Base-by-base conservation (phyloP, 2,113 vertebrate species). In the Protobothrops mucrosquamatus region DNA sequence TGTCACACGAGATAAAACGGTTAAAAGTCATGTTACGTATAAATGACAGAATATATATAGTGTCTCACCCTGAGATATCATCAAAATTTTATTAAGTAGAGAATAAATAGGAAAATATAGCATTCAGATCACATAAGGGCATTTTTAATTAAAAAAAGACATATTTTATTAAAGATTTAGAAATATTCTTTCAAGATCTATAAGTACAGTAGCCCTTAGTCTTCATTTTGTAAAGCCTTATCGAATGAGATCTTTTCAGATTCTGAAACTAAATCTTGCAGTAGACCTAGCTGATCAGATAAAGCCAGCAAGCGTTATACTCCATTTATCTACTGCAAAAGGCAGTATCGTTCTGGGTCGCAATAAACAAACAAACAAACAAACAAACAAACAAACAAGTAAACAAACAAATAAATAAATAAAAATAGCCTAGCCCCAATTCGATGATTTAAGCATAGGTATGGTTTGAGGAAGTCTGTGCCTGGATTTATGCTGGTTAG, bases 361-460 rank as follows among this genome's bases (percentile, higher is more conserved):
- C 64, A 48, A 48, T 0, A 48, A 48, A 48, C 0, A 48, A 48
- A 48, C 0, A 48, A 48, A 46, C 0, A 46, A 46, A 46, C 0
- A 48, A 48, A 48, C 0, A 48, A 48, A 48, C 0, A 48, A 48
- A 48, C 0, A 48, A 48, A 46, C 0, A 46, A 46, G 5, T 0
- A 46, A 46, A 46, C 0, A 46, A 46, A 46, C 4, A 69, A 69
- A 69, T 6, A 69, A 69, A 69, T 6, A 4, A 69, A 34, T 14
- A 69, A 69, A n/a, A n/a, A 34, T 15, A 74, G 5, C 3, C 15
- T 74, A 74, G 69, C n/a, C n/a, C n/a, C 0, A 0, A 39, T 74
- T 39, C n/a, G n/a, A 39, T 39, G 15, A 20, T 15, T 81, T 81
- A 81, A 81, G n/a, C 15, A 39, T 81, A 39, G n/a, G 34, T 39